Conservation (phyloP, 2,888 invertebrate species). For the Bombyx huttoni region DNA sequence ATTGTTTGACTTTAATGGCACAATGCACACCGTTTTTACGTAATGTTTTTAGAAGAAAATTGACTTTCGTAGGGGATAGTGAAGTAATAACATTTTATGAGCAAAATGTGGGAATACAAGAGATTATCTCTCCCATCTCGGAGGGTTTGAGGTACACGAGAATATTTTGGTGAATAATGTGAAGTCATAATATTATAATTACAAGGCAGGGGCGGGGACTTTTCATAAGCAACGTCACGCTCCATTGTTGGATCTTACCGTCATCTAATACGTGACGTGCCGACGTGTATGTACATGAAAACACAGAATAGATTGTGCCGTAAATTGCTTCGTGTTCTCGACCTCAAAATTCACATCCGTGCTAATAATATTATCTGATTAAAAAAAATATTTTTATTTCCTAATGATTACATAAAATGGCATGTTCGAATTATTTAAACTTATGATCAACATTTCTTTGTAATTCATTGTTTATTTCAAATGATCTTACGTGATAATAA, state of each 20-base stretch:
- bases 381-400: too few relatives aligned
- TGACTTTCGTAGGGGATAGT: slow-evolving; percentile 17
- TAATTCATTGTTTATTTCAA: too few relatives aligned
- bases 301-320: too few relatives aligned
- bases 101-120: slow-evolving; percentile 21
- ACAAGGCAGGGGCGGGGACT: slow-evolving; percentile 32
- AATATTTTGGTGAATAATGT: slow-evolving; percentile 42
- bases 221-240: slow-evolving; percentile 46
- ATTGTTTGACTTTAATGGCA: slow-evolving; percentile 1
- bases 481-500: too few relatives aligned
- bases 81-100: slow-evolving; percentile 23
- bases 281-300: slow-evolving; percentile 25
- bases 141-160: slow-evolving; percentile 20
- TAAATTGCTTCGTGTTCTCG: too few relatives aligned
- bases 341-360: too few relatives aligned
- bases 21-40: slow-evolving; percentile 2
- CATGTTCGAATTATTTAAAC: too few relatives aligned
- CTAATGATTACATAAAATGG: too few relatives aligned
- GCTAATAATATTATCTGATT: too few relatives aligned
- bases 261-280: slow-evolving; percentile 40
- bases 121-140: slow-evolving; percentile 22
- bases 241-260: slow-evolving; percentile 43
- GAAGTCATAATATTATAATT: slow-evolving; percentile 65
- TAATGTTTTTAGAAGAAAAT: background rate
- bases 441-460: too few relatives aligned